Conservation (phyloP, 1,140 invertebrate species). For the Drosophila ohnishii region DNA sequence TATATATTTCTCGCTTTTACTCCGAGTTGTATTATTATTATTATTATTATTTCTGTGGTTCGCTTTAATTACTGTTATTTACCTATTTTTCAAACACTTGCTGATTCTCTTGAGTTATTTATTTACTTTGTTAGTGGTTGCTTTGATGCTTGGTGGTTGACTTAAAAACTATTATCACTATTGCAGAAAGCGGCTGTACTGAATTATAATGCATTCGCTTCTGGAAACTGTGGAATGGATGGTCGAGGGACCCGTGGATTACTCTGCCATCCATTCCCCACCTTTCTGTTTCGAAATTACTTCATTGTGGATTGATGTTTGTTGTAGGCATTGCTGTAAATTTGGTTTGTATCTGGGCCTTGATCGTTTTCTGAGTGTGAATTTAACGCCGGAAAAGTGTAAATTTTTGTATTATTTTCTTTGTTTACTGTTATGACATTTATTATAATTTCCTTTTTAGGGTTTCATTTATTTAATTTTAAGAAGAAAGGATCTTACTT, state of each 20-base stretch:
- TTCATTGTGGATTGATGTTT: conserved; percentile 57
- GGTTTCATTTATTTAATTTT: conserved; percentile 44
- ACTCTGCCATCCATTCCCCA: neutral
- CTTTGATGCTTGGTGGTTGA: conserved; percentile 63
- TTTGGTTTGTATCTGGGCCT: conserved; percentile 33
- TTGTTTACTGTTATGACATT: conserved; percentile 21
- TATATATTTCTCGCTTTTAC: conserved; percentile 9
- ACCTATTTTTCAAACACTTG: conserved; percentile 52
- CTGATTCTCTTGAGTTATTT: conserved; percentile 55
- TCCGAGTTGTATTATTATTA: conserved; percentile 5
- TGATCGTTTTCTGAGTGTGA: conserved; percentile 36
- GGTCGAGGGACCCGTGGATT: neutral
- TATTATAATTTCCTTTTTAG: conserved; percentile 26
- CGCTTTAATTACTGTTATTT: conserved; percentile 50
- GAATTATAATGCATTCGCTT: conserved; percentile 53
- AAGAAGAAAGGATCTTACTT: conserved; percentile 80
- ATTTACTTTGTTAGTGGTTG: conserved; percentile 37
- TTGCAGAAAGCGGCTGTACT: conserved; percentile 83
- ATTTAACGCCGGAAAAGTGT: conserved; percentile 59
- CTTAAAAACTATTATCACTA: conserved; percentile 83
- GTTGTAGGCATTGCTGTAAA: conserved; percentile 69
- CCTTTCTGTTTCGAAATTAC: conserved; percentile 43
- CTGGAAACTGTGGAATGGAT: conserved; percentile 9
- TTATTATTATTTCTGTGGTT: conserved; percentile 34
- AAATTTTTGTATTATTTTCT: conserved; percentile 30